These are phyloP conservation scores for Dendroctonus valens DNA, from an alignment of 1,140 invertebrate genomes.

Conservation along the genomic window DNA sequence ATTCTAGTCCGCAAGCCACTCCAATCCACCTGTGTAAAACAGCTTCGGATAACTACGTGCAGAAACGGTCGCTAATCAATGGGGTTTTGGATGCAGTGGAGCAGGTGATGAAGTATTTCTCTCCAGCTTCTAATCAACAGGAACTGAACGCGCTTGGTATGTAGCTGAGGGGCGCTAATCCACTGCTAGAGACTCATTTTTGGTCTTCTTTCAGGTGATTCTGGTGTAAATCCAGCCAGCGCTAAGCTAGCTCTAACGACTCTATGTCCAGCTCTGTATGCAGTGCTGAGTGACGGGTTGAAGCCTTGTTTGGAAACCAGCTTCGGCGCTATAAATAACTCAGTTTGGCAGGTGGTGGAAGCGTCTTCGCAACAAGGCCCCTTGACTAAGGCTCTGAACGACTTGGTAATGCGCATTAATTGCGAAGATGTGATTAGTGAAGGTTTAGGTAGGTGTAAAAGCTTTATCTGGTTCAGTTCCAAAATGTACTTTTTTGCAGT, in stretches of 20 bases:
- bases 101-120: constrained; percentile 62
- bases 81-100: constrained; percentile 67
- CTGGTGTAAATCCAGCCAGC: constrained; percentile 59
- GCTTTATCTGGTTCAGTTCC: too few species aligned
- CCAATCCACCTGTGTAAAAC: constrained; percentile 48
- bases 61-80: constrained; percentile 56
- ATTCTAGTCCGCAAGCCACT: constrained; percentile 54
- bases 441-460: constrained; percentile 55
- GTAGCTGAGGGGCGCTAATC: background rate
- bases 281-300: constrained; percentile 78
- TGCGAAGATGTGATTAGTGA: constrained; percentile 80
- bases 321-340: constrained; percentile 83
- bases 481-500: constrained; percentile 49
- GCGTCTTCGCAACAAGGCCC: constrained; percentile 83
- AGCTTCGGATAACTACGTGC: constrained; percentile 45
- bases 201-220: constrained; percentile 49
- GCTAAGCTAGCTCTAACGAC: constrained; percentile 69
- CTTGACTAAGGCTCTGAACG: constrained; percentile 81
- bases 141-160: constrained; percentile 54
- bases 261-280: constrained; percentile 80
- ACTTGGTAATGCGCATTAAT: constrained; percentile 81
- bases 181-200: background rate
- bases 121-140: constrained; percentile 55
- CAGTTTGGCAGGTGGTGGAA: constrained; percentile 86
- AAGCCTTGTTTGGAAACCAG: constrained; percentile 78